These are phyloP conservation scores for Uloborus diversus DNA, from an alignment of 1,140 invertebrate genomes.

Conservation along the genomic window DNA sequence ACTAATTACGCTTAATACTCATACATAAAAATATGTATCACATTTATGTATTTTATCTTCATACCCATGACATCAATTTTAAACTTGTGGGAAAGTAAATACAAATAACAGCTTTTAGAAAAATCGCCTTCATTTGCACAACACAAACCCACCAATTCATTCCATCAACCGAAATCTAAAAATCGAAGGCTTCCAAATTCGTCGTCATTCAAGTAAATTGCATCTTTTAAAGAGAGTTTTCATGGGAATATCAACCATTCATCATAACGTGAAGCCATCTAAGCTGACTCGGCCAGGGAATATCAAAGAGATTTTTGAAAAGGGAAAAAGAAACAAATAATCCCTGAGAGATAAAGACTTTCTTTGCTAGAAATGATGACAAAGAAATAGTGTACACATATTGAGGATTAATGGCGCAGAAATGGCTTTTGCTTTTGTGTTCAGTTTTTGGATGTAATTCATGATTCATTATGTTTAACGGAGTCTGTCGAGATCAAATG, in stretches of 20 bases:
- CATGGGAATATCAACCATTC: background rate
- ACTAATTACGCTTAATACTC: too few relatives aligned
- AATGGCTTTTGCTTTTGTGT: conserved; percentile 30
- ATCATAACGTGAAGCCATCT: background rate
- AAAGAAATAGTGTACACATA: too few relatives aligned
- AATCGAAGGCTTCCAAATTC: conserved; percentile 19
- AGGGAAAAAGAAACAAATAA: conserved; percentile 28
- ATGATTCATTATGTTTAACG: conserved; percentile 46
- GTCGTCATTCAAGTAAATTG: too few relatives aligned
- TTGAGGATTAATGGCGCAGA: conserved; percentile 39
- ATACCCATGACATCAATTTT: too few relatives aligned
- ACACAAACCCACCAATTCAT: too few relatives aligned
- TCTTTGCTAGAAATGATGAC: background rate
- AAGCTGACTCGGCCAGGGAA: background rate
- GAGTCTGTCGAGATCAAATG: too few relatives aligned
- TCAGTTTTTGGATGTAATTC: conserved; percentile 38
- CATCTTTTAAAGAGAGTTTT: too few relatives aligned
- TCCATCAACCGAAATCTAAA: conserved; percentile 34
- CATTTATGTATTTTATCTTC: too few relatives aligned
- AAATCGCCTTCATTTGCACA: too few relatives aligned
- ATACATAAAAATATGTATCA: too few relatives aligned
- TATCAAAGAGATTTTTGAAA: background rate
- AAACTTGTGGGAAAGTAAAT: too few relatives aligned
- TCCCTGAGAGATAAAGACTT: background rate
- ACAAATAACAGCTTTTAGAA: too few relatives aligned